These are phyloP conservation scores for Siniperca scherzeri DNA, from an alignment of 2,797 vertebrate genomes.

Conservation along the genomic window DNA sequence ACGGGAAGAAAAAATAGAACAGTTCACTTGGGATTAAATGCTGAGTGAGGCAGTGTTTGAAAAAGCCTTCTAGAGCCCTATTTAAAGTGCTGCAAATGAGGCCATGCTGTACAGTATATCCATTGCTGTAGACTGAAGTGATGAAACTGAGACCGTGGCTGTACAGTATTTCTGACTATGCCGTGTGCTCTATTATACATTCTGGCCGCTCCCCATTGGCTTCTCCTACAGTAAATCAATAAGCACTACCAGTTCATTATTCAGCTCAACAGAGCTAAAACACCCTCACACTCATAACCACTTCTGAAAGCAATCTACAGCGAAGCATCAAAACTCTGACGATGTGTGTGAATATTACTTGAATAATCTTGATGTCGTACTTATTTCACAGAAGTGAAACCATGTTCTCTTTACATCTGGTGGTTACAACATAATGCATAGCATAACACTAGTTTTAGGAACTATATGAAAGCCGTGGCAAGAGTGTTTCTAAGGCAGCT, in stretches of 20 bases:
- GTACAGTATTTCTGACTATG: conserved; percentile 26
- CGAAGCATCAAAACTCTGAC: conserved; percentile 26
- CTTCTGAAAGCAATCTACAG: conserved; percentile 28
- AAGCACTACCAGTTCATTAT: conserved; percentile 45
- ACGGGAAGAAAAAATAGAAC: conserved; percentile 71
- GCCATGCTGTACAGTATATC: conserved; percentile 60
- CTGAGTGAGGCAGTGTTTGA: conserved; percentile 71
- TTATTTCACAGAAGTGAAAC: conserved; percentile 5
- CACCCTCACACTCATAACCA: conserved; percentile 23
- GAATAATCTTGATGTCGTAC: not conserved
- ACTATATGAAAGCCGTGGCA: not conserved
- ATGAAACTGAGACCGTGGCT: conserved; percentile 21
- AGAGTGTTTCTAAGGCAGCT: not conserved
- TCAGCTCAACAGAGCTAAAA: conserved; percentile 58
- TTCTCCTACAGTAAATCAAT: conserved; percentile 63
- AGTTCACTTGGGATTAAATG: conserved; percentile 78
- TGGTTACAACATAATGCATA: not conserved
- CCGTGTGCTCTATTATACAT: conserved; percentile 42
- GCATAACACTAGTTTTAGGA: not conserved
- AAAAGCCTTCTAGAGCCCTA: conserved; percentile 66
- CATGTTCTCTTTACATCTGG: not conserved
- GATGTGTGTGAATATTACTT: conserved; percentile 10
- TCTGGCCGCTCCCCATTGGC: conserved; percentile 27
- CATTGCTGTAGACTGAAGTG: conserved; percentile 31
- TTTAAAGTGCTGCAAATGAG: conserved; percentile 74